Percentiles rank a stretch among this genome's conserved stretches.
Conservation (phyloP, 1,140 invertebrate genomes). For the Hetaerina americana region DNA sequence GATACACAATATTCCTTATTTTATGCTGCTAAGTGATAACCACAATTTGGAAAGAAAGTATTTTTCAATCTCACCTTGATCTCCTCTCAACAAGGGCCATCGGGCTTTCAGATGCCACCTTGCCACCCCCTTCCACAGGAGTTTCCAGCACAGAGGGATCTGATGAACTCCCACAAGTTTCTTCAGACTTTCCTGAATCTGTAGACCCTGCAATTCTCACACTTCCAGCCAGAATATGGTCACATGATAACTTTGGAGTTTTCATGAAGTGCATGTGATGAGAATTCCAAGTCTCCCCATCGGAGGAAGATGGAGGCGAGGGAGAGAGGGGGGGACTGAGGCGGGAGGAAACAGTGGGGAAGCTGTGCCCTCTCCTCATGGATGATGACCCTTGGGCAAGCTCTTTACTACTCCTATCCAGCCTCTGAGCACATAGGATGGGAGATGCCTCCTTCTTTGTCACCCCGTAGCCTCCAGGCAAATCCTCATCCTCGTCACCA, state of each 20-base stretch:
- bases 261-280: conserved; percentile 17
- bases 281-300: conserved; percentile 20
- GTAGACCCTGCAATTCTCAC: not conserved
- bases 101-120: conserved; percentile 14
- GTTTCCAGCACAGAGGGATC: not conserved
- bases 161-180: not conserved
- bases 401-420: no score
- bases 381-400: no score
- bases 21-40: no score
- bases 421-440: not conserved
- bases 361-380: not conserved
- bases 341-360: not conserved
- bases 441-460: not conserved
- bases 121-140: conserved; percentile 14
- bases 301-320: conserved; percentile 5
- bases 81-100: conserved; percentile 16
- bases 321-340: not conserved
- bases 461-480: not conserved
- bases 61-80: conserved; percentile 17
- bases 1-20: no score
- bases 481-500: not conserved
- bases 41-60: no score
- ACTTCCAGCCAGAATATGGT: conserved; percentile 1
- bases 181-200: not conserved
- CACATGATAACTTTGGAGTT: conserved; percentile 12